Base-by-base conservation (phyloP, 1,140 invertebrate genomes). In the Dryas iulia region DNA sequence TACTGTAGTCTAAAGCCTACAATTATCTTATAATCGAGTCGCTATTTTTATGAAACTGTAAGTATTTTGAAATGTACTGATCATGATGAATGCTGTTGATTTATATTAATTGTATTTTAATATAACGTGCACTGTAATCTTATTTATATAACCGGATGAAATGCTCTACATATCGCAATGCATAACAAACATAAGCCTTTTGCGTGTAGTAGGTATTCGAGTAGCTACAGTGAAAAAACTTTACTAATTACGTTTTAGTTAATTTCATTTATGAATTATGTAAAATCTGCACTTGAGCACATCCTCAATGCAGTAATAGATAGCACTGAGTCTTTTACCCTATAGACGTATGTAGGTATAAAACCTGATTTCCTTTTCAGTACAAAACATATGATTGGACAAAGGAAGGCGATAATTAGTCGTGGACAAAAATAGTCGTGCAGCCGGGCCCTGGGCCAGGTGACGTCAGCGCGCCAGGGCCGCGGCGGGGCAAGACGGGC, bases 401-500 rank as follows among this genome's bases (percentile, higher is more conserved):
- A 89, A 89, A 89, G 83, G 79, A 84, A 86, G 86, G 86, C 87
- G 85, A 87, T 88, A 89, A 88, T 90, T 87, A 89, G 84, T 83
- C 71, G 84, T 83, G 83, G 84, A 87, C 86, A 84, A 89, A 89
- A 91, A 89, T 91, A 91, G 87, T 88, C 82, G 84, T 82, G 76
- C 74, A 76, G 83, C 76, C 86, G 87, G 87, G 89, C 87, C 89
- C 89, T 89, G 86, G 86, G 87, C 86, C 86, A 89, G 87, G 84
- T 91, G 89, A 91, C 89, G 89, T 89, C 82, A 91, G 73, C 79
- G 82, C 80, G 81, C 80, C 84, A 86, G 83, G 81, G 88, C 86
- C 86, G 85, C 86, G 84, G 83, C 85, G 88, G 87, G 86, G 87
- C 89, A 90, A 90, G 85, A 90, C 88, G 88, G 88, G 88, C 88